Evolutionary conservation across 53 echinoderm and acorn worm genomes (phyloP).

Genomic region (Echinometra lucunter): DNA sequence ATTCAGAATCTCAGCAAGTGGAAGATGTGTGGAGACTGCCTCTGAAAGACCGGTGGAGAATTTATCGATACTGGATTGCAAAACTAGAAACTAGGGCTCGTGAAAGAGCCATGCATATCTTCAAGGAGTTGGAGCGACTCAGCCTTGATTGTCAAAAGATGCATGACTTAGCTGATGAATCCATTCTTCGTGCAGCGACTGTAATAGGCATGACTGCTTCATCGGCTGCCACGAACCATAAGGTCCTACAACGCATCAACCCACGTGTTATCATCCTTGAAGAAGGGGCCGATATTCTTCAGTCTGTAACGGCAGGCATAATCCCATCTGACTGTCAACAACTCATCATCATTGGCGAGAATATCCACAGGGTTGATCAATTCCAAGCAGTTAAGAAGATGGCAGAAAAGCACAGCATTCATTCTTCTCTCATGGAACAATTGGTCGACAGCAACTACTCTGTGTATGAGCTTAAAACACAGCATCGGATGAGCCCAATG

Average conservation of each 20-base stretch:
- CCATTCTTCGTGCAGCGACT: slow-evolving; percentile 61
- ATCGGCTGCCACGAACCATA: slow-evolving; percentile 83
- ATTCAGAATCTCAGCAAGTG: slow-evolving; percentile 35
- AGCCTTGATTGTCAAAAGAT: slow-evolving; percentile 65
- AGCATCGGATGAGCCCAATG: slow-evolving; percentile 90
- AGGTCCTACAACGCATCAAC: slow-evolving; percentile 70
- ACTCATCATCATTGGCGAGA: slow-evolving; percentile 93
- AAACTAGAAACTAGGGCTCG: background rate
- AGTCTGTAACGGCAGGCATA: slow-evolving; percentile 84
- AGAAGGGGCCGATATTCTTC: slow-evolving; percentile 92
- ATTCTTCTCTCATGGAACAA: slow-evolving; percentile 86
- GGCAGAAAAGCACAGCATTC: slow-evolving; percentile 74
- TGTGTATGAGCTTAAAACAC: slow-evolving; percentile 72
- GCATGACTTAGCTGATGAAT: slow-evolving; percentile 66
- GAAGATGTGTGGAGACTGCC: slow-evolving; percentile 72
- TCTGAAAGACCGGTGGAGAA: slow-evolving; percentile 74
- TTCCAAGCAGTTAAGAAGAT: slow-evolving; percentile 77
- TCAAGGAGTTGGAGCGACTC: slow-evolving; percentile 43
- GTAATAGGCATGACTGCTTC: slow-evolving; percentile 93
- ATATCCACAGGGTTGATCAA: slow-evolving; percentile 74
- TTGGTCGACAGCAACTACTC: slow-evolving; percentile 79
- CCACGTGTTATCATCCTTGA: slow-evolving; percentile 85
- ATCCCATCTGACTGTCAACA: slow-evolving; percentile 79
- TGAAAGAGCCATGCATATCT: background rate
- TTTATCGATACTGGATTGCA: slow-evolving; percentile 80